A percentile compares a stretch with the other conserved stretches of the same genome.
Conservation (phyloP, 2,113 vertebrate species). For the Corvus moneduloides region DNA sequence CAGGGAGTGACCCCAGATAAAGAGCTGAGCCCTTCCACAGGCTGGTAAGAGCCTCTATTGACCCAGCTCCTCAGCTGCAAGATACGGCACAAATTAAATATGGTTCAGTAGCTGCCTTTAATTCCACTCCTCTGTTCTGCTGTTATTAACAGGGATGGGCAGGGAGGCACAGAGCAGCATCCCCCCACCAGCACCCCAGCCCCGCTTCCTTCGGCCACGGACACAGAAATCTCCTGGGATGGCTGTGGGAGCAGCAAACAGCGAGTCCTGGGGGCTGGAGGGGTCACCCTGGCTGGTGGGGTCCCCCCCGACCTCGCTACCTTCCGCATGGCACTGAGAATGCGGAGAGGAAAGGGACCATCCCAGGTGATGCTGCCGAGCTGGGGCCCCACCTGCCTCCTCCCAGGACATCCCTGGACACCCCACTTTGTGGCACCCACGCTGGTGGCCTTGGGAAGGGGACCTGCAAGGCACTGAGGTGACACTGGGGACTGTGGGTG, state of each 20-base stretch:
- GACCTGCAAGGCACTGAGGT: background rate
- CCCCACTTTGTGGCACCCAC: accelerated
- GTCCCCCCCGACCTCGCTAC: accelerated
- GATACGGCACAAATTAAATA: background rate
- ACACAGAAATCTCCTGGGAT: background rate
- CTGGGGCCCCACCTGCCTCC: background rate
- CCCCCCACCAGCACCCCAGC: background rate
- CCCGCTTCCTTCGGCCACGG: accelerated
- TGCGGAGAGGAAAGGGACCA: background rate
- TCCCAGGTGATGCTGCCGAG: background rate
- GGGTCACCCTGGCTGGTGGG: background rate
- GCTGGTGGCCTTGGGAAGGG: background rate
- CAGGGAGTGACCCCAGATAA: background rate
- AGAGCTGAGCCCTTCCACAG: background rate
- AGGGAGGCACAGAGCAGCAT: background rate
- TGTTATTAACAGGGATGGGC: background rate
- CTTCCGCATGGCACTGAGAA: accelerated
- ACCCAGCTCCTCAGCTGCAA: background rate
- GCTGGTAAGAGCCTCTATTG: background rate
- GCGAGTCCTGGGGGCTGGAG: accelerated
- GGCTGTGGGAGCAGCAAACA: background rate
- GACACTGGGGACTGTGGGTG: background rate
- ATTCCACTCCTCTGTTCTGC: background rate
- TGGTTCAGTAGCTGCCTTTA: background rate
- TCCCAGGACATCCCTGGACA: background rate